Conservation (phyloP, 2,113 vertebrate species). For the Diadophis punctatus region DNA sequence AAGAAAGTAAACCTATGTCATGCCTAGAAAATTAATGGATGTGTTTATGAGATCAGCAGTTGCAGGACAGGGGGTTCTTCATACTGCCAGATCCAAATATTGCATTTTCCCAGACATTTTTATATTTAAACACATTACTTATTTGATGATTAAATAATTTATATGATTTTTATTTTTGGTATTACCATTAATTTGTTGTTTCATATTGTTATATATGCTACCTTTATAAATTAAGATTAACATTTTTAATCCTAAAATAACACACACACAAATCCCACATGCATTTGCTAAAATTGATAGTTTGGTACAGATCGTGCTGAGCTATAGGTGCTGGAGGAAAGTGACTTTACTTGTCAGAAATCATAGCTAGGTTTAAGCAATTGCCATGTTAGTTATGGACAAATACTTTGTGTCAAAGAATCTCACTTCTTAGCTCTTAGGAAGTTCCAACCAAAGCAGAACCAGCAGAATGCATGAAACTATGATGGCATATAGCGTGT, state of each 20-base stretch:
- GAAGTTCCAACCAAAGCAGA: not conserved
- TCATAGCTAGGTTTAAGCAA: not conserved
- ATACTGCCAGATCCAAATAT: not conserved
- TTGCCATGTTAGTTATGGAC: not conserved
- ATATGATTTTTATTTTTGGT: not conserved
- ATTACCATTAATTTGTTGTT: not conserved
- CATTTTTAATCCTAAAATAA: too few relatives aligned
- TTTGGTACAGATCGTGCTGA: not conserved
- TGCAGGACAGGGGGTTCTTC: not conserved
- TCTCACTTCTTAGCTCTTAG: not conserved
- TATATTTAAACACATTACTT: not conserved
- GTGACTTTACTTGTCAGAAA: constrained; percentile 1
- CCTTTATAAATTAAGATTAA: too few relatives aligned
- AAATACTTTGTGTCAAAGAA: not conserved
- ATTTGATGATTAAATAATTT: not conserved
- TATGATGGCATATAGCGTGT: not conserved
- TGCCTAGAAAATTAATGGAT: not conserved
- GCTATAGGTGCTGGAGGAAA: not conserved
- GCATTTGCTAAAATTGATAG: not conserved
- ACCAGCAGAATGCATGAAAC: not conserved
- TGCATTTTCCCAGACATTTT: not conserved
- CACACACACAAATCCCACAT: too few relatives aligned
- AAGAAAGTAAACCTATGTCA: not conserved
- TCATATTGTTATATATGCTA: not conserved
- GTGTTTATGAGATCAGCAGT: not conserved